phyloP scores from a whole-genome alignment of 2,888 invertebrate genomes.

The Melinaea marsaeus region DNA sequence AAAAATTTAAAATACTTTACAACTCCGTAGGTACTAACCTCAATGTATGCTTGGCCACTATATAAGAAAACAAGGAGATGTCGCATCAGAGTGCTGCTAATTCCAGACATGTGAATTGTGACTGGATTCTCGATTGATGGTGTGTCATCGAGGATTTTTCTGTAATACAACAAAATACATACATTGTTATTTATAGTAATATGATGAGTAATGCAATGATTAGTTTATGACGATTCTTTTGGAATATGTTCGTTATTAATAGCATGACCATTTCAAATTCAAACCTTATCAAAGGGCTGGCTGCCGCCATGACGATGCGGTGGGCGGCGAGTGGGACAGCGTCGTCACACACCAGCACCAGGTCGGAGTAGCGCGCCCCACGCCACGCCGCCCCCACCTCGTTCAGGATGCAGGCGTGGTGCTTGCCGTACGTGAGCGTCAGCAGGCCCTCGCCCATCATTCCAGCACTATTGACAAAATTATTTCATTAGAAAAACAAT shows the following conservation, averaged over 20 bases:
- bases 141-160: conserved; percentile 84
- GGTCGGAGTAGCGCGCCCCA: conserved; percentile 91
- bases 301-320: conserved; percentile 90
- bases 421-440: conserved; percentile 95
- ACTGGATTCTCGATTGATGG: conserved; percentile 83
- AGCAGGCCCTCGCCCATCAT: conserved; percentile 85
- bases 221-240: no score
- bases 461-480: conserved; percentile 68
- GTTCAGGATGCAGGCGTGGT: conserved; percentile 94
- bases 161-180: conserved; percentile 45
- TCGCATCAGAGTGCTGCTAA: conserved; percentile 87
- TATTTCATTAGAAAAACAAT: conserved; percentile 5
- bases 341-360: conserved; percentile 91
- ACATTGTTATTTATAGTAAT: not conserved
- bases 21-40: conserved; percentile 68
- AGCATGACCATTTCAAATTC: not conserved
- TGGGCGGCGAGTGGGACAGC: conserved; percentile 89
- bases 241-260: no score
- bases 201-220: no score
- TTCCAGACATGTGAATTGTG: conserved; percentile 91
- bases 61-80: conserved; percentile 91
- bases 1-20: conserved; percentile 11
- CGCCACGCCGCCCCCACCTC: conserved; percentile 93
- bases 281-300: conserved; percentile 89
- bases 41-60: conserved; percentile 89